Evolutionary conservation across 2,888 invertebrate genomes (phyloP).

Genomic region (Argyresthia goedartella): DNA sequence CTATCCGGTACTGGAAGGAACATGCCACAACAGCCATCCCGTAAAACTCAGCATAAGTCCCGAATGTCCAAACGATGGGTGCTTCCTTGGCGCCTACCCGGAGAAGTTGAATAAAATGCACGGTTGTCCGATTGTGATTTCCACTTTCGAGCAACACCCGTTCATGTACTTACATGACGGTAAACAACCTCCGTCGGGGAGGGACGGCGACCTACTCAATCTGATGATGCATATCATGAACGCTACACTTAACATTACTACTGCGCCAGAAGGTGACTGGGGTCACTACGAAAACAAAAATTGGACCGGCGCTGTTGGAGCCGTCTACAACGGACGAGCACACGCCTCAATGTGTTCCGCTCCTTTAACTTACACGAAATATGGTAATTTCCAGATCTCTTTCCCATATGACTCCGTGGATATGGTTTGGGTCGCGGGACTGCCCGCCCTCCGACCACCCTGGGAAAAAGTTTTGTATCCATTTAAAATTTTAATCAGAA

Average conservation of each 20-base stretch:
- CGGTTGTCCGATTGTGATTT: constrained; percentile 28
- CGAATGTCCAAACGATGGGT: constrained; percentile 20
- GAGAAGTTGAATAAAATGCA: constrained; percentile 29
- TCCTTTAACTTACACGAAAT: constrained; percentile 27
- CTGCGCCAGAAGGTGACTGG: constrained; percentile 21
- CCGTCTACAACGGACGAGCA: constrained; percentile 26
- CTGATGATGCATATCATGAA: constrained; percentile 29
- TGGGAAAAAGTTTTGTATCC: constrained; percentile 41
- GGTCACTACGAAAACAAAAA: constrained; percentile 28
- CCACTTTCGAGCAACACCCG: constrained; percentile 39
- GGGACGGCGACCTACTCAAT: constrained; percentile 34
- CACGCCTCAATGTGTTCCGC: constrained; percentile 31
- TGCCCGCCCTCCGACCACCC: constrained; percentile 24
- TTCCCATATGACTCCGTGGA: constrained; percentile 35
- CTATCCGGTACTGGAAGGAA: constrained; percentile 20
- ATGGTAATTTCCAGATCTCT: constrained; percentile 42
- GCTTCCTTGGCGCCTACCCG: constrained; percentile 25
- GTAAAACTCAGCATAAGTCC: constrained; percentile 18
- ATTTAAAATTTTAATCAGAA: constrained; percentile 22
- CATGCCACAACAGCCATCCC: constrained; percentile 28
- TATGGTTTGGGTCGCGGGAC: constrained; percentile 34
- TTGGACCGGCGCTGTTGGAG: constrained; percentile 46
- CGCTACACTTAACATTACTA: constrained; percentile 28
- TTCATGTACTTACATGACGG: constrained; percentile 33
- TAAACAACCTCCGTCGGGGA: constrained; percentile 24